Percentiles rank a stretch among this genome's conserved stretches.
Conservation (phyloP, 2,888 invertebrate genomes). For the Drosophila lacicola region DNA sequence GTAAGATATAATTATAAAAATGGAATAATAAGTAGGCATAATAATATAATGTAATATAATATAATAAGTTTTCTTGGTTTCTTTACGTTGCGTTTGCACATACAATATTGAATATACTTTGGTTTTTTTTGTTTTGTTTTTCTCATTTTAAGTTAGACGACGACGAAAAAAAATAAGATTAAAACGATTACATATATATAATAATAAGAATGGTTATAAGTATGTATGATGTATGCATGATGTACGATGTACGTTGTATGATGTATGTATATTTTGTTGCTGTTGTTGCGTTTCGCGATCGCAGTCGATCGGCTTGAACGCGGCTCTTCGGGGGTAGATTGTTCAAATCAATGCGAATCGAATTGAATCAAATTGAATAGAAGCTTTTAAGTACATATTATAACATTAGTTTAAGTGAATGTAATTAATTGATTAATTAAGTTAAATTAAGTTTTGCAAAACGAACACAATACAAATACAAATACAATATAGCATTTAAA, state of each 20-base stretch:
- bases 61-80: conserved; percentile 65
- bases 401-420: conserved; percentile 53
- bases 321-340: conserved; percentile 25
- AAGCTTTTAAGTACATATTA: conserved; percentile 49
- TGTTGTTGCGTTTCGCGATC: not conserved
- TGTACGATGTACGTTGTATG: conserved; percentile 20
- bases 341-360: conserved; percentile 63
- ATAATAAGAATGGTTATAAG: conserved; percentile 59
- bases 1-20: conserved; percentile 80
- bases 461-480: conserved; percentile 59
- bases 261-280: conserved; percentile 15
- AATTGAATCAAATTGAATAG: conserved; percentile 59
- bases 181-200: conserved; percentile 56
- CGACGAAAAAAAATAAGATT: conserved; percentile 55
- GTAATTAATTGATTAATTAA: conserved; percentile 58
- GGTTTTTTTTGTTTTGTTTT: conserved; percentile 40
- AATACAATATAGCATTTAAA: conserved; percentile 64
- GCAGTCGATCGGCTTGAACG: conserved; percentile 19
- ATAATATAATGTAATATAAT: conserved; percentile 76
- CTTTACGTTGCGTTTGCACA: conserved; percentile 55
- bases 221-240: conserved; percentile 38
- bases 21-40: conserved; percentile 79
- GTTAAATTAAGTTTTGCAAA: conserved; percentile 44
- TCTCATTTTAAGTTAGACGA: conserved; percentile 63
- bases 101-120: conserved; percentile 74